These are phyloP conservation scores for Amphibalanus amphitrite DNA, from an alignment of 1,140 invertebrate genomes.

Conservation along the genomic window DNA sequence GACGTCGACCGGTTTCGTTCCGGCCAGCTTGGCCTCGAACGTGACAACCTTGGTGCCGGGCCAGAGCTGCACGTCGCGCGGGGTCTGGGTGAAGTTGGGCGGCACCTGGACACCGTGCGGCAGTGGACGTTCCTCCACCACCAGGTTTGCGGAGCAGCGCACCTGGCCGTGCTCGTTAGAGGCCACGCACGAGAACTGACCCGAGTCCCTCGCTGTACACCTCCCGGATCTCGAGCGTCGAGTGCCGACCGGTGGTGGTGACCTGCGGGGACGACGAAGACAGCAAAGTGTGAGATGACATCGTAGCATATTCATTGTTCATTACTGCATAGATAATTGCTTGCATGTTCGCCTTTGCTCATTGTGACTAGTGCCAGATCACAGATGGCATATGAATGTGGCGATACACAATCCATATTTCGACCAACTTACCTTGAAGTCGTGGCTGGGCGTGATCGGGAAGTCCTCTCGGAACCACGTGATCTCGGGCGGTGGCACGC, in stretches of 20 bases:
- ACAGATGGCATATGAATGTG: no score
- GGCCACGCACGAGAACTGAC: constrained; percentile 72
- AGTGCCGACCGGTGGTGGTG: constrained; percentile 73
- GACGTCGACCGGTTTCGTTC: constrained; percentile 73
- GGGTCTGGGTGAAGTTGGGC: constrained; percentile 70
- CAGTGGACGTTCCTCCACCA: constrained; percentile 65
- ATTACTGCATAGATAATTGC: no score
- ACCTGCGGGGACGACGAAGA: no score
- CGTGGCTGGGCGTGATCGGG: constrained; percentile 70
- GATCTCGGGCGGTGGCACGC: constrained; percentile 71
- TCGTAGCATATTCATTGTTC: no score
- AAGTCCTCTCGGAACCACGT: constrained; percentile 91
- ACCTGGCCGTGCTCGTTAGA: constrained; percentile 82
- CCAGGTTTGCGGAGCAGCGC: constrained; percentile 87
- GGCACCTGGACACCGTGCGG: constrained; percentile 55
- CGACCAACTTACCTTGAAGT: constrained; percentile 34
- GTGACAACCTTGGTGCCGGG: constrained; percentile 62
- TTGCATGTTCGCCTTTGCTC: no score
- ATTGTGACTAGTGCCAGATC: no score
- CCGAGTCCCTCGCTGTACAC: constrained; percentile 85
- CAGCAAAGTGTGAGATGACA: no score
- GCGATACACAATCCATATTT: no score
- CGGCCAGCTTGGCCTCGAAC: constrained; percentile 72
- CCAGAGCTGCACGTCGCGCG: constrained; percentile 55
- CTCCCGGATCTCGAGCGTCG: constrained; percentile 65